A percentile compares a stretch with the other conserved stretches of the same genome.
Evolutionary conservation across 2,797 vertebrate genomes (phyloP).

Genomic region (Platalea minor): DNA sequence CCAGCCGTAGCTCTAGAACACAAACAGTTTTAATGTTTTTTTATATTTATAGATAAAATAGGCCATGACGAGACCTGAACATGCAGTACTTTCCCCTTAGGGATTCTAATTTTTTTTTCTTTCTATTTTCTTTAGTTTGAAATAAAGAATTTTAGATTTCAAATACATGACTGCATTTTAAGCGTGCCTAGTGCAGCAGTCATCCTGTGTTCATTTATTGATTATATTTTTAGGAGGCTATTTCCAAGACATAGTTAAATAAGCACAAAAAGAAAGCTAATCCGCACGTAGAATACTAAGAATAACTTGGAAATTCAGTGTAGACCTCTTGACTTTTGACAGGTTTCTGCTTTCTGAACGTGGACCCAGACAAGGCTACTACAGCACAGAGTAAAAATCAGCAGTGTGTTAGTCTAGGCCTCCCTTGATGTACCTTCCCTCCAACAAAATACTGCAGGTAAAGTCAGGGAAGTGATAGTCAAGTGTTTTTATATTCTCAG

Average conservation of each 20-base stretch:
- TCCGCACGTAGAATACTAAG: not conserved
- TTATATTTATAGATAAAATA: conserved; percentile 18
- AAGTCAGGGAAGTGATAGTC: not conserved
- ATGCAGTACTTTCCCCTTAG: not conserved
- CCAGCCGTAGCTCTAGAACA: not conserved
- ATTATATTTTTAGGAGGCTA: not conserved
- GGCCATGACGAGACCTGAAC: not conserved
- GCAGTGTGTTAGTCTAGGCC: not conserved
- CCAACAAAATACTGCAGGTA: not conserved
- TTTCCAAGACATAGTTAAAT: not conserved
- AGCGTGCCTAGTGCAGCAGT: not conserved
- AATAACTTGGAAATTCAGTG: not conserved
- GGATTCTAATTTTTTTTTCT: not conserved
- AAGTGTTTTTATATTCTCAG: not conserved
- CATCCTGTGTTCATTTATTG: not conserved
- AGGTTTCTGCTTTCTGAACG: conserved; percentile 1
- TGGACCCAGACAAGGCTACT: not conserved
- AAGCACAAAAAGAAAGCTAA: not conserved
- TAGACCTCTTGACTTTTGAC: not conserved
- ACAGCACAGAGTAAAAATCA: not conserved
- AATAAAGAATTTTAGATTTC: not conserved
- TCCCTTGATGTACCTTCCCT: not conserved
- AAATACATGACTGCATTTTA: not conserved
- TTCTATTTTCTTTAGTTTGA: not conserved
- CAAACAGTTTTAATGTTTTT: not conserved